Evolutionary conservation across 2,888 invertebrate species (phyloP), one percentile per base, ranked within the genome.

Genomic region (Melanotus villosus): DNA sequence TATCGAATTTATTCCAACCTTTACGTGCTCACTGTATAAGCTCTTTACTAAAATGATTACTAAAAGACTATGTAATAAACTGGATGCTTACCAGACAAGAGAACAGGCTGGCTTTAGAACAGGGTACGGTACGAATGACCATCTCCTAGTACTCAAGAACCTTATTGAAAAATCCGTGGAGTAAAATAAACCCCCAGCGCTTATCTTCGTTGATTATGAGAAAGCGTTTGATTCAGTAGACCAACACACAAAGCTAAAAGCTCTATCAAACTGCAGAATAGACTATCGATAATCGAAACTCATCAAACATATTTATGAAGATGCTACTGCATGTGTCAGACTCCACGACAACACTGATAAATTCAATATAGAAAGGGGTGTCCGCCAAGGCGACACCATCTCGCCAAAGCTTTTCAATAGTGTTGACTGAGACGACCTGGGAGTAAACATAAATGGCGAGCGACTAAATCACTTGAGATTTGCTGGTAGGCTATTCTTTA

Each of bases 401-500:
- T n/a, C 36, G 12, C 36, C 36, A 36, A 36, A 36, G 12, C 12
- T 36, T 7, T 36, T 36, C 12, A 36, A 36, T 36, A 36, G 5
- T n/a, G 10, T 36, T 36, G 43, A 43, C 43, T 43, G 12, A 10
- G 43, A 43, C 43, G 43, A 43, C 12, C 43, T 43, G 43, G 43
- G 18, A 43, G 16, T 43, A 18, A 43, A 43, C 12, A 43, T 43
- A 43, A 16, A 43, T 16, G 43, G 43, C 19, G 43, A 43, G 19
- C 12, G 12, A 43, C 18, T 43, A n/a, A 43, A 43, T 16, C 43
- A 43, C 16, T 16, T 43, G 12, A n/a, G 10, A 14, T 43, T 43
- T 43, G 43, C 16, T 16, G 43, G 14, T 43, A 16, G n/a, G 4
- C 26, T 26, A 7, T 3, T 26, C 26, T 26, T 26, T n/a, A n/a